Evolutionary conservation across 2,797 vertebrate genomes (phyloP).

Genomic region (Gymnodraco acuticeps): DNA sequence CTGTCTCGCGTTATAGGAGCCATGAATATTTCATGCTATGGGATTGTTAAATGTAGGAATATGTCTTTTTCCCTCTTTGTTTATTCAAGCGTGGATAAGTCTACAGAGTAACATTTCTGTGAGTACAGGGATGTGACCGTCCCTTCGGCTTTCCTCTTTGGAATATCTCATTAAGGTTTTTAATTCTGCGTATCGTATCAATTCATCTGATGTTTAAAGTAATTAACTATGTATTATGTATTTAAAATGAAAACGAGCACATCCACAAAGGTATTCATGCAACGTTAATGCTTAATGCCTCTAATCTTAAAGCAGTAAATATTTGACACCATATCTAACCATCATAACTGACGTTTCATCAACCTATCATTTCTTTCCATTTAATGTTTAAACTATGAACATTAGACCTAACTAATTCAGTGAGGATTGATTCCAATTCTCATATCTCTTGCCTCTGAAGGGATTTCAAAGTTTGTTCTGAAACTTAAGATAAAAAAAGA

Average conservation of each 20-base stretch:
- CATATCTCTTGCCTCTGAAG: not conserved
- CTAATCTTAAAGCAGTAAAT: not conserved
- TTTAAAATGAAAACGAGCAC: not conserved
- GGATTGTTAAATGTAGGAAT: conserved; percentile 50
- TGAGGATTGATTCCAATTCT: not conserved
- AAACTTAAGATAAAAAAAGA: conserved; percentile 5
- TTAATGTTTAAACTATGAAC: not conserved
- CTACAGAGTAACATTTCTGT: conserved; percentile 7
- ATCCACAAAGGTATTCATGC: not conserved
- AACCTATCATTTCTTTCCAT: not conserved
- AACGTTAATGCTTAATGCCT: not conserved
- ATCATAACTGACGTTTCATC: not conserved
- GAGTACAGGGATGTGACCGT: not conserved
- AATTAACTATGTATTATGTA: not conserved
- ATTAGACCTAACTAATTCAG: not conserved
- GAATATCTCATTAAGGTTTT: not conserved
- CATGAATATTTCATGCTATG: conserved; percentile 64
- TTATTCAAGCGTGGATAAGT: conserved; percentile 34
- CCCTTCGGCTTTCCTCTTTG: not conserved
- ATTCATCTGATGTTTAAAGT: conserved; percentile 1
- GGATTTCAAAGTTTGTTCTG: conserved; percentile 27
- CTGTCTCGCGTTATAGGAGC: conserved; percentile 54
- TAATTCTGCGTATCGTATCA: not conserved
- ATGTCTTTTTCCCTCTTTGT: conserved; percentile 35
- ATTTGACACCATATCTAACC: not conserved